A percentile compares a stretch with the other conserved stretches of the same genome.
Conservation (phyloP, 2,797 vertebrate species). For the Botia almorhae region DNA sequence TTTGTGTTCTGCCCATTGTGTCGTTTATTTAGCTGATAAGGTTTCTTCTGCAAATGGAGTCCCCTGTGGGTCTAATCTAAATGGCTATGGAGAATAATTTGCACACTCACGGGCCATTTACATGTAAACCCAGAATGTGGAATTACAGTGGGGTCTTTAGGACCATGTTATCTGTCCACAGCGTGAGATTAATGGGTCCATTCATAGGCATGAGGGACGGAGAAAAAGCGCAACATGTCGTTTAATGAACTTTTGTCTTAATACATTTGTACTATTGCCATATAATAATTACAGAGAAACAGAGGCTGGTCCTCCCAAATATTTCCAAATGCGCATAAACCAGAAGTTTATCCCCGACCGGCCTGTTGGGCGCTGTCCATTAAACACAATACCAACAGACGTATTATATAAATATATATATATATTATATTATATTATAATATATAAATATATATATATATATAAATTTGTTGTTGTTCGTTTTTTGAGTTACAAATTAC, state of each 20-base stretch:
- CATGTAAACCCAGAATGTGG: slow-evolving; percentile 70
- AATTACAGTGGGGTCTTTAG: slow-evolving; percentile 62
- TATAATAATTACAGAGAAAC: slow-evolving; percentile 42
- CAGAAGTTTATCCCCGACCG: not conserved
- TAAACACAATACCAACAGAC: no score
- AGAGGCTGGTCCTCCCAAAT: slow-evolving; percentile 44
- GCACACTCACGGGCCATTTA: slow-evolving; percentile 74
- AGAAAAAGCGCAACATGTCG: slow-evolving; percentile 53
- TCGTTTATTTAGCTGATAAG: slow-evolving; percentile 70
- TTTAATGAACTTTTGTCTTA: slow-evolving; percentile 61
- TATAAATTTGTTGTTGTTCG: no score
- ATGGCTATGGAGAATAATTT: slow-evolving; percentile 76
- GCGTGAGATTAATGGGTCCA: slow-evolving; percentile 59
- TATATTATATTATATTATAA: no score
- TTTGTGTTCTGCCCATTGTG: slow-evolving; percentile 57
- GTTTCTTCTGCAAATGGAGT: slow-evolving; percentile 70
- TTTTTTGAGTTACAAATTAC: no score
- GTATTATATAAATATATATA: no score
- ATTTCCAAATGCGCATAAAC: slow-evolving; percentile 31
- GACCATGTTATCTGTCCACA: slow-evolving; percentile 56
- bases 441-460: no score
- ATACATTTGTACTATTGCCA: slow-evolving; percentile 51
- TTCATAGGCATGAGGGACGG: slow-evolving; percentile 54
- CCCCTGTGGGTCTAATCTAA: slow-evolving; percentile 76
- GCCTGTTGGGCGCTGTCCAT: slow-evolving; percentile 18